Base-by-base conservation (phyloP, 2,888 invertebrate species). In the Gymnosoma rotundatum region DNA sequence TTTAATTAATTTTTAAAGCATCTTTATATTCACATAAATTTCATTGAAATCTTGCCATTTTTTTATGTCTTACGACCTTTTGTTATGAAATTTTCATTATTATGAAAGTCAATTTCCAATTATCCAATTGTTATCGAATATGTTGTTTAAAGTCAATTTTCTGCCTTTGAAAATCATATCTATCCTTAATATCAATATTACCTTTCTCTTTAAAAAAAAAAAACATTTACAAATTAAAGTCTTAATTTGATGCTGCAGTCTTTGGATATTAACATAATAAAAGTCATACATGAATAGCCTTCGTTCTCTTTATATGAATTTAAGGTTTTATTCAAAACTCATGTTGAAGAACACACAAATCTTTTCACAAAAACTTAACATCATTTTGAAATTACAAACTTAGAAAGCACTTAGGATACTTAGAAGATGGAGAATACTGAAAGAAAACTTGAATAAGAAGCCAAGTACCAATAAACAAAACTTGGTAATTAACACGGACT, bases 401-500 rank as follows among this genome's bases (percentile, higher is more conserved):
- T 75, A 64, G 67, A 75, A 75, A 64, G 63, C 74, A 81, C 75
- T 81, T 70, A 69, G 7, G 16, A 69, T 70, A 38, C 54, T 75
- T 75, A 73, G 74, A 75, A 81, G 56, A 69, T 70, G 75, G 81
- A 81, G 75, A 48, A 32, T 32, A 32, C 32, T 69, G 38, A 38
- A 80, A 74, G 67, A 80, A 75, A 74, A 75, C 56, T 81, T 81
- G 69, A 81, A 69, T 20, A 81, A 75, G 38, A 84, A 84, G 83
- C 81, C 83, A 84, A 84, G 83, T 81, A 67, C 63, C 80, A 84
- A 80, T 81, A 80, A 81, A 78, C 83, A 78, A 80, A 84, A 84
- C 80, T 84, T 84, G 80, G 58, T 84, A 84, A 84, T 84, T 84
- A 84, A 84, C 83, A 84, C 83, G 78, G 83, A 84, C 83, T 81